Evolutionary conservation across 2,888 invertebrate species (phyloP).

Genomic region (Hofmannophila pseudospretella): DNA sequence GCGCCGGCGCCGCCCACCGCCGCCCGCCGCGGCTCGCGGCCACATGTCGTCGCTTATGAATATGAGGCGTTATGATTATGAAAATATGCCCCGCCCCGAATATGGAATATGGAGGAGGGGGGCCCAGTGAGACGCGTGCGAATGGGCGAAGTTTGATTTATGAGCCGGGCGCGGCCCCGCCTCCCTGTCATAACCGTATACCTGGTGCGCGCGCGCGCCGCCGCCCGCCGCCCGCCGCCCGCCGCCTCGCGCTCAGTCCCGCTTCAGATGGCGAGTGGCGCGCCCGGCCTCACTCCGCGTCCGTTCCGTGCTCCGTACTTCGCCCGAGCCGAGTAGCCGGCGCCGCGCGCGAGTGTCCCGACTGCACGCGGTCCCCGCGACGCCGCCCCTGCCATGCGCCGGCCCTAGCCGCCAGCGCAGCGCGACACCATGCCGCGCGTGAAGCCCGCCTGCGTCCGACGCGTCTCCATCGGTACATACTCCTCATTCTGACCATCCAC

Average conservation of each 20-base stretch:
- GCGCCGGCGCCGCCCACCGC: conserved; percentile 63
- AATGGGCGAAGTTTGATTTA: conserved; percentile 82
- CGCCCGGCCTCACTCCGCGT: conserved; percentile 56
- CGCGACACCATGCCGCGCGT: conserved; percentile 70
- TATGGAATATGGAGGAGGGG: conserved; percentile 81
- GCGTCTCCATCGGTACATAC: conserved; percentile 76
- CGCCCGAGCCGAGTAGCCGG: conserved; percentile 46
- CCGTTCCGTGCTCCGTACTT: conserved; percentile 43
- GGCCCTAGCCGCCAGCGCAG: conserved; percentile 52
- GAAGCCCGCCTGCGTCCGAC: conserved; percentile 75
- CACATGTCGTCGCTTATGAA: conserved; percentile 76
- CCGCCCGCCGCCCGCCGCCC: conserved; percentile 51
- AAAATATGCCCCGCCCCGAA: conserved; percentile 79
- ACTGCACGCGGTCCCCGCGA: conserved; percentile 17
- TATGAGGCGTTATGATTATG: conserved; percentile 79
- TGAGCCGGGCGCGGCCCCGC: conserved; percentile 81
- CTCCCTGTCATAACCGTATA: conserved; percentile 83
- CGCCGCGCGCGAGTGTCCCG: conserved; percentile 46
- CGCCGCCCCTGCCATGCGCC: conserved; percentile 60
- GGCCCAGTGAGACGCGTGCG: conserved; percentile 80
- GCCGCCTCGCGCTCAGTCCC: conserved; percentile 72
- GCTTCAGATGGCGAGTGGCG: conserved; percentile 76
- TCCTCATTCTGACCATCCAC: conserved; percentile 26
- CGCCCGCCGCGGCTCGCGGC: conserved; percentile 40
- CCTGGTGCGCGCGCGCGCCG: conserved; percentile 79